Base-by-base conservation (phyloP, 2,888 invertebrate species). In the Stratiomys singularior region DNA sequence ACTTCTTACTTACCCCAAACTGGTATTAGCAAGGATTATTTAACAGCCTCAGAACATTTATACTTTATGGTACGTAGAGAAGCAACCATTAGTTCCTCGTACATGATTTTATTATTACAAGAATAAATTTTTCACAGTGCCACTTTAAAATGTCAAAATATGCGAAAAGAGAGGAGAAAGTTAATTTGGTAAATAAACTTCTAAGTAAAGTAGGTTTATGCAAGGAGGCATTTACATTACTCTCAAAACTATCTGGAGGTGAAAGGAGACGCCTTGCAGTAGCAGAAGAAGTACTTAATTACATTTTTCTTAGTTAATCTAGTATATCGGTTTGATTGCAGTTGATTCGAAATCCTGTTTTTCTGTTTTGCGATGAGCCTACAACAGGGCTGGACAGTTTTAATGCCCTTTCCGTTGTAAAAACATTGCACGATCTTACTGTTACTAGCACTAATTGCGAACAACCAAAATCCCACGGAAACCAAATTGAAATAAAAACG, bases 291-390 rank as follows among this genome's bases (percentile, higher is more conserved):
- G 94, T 93, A 83, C 66, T 76, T 63, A 15, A 5, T 66, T 23
- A 76, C 37, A 66, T 47, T 23, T 46, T 9, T 1, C 1, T 44
- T 1, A 15, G n/a, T 30, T 9, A 44, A 0, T 44, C 23, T 23
- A 30, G 44, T 67, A 37, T 9, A 4, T 66, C 0, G 0, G 11
- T 9, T 30, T 67, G 9, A 79, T 46, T 80, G 23, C 85, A 95
- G 94, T 89, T 96, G 11, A 88, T 97, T 76, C 96, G 94, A 76
- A 95, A 97, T 84, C 97, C 97, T 0, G 92, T 93, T 1, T 90
- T 98, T 77, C 87, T 98, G 74, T 97, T 97, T 87, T 96, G 96
- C 85, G 97, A 98, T 84, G 98, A 98, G 85, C 96, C 96, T 0
- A 97, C 97, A 0, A 96, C 96, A 0, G 96, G 97, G 0, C 87